These are phyloP conservation scores for Pangasius sanitwongsei DNA, from an alignment of 2,797 vertebrate genomes.

Conservation along the genomic window DNA sequence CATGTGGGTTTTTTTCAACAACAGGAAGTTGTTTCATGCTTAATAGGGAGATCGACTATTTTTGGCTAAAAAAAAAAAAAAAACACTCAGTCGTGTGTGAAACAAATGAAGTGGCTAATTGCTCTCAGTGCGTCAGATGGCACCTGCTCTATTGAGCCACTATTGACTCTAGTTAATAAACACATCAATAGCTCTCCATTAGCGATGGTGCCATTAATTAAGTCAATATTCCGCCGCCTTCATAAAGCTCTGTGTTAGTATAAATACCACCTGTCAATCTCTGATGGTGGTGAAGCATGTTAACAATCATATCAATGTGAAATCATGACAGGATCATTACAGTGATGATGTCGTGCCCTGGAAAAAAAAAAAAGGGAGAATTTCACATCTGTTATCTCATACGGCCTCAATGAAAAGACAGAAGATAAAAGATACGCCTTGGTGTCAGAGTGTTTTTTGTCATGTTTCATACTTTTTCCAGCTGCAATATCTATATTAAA, in stretches of 20 bases:
- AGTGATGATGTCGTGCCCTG: neutral
- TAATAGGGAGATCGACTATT: constrained; percentile 13
- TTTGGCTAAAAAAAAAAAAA: constrained; percentile 6
- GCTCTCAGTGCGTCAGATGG: constrained; percentile 38
- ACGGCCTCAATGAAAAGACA: too few species aligned
- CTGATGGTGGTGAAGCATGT: neutral
- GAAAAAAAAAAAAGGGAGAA: too few species aligned
- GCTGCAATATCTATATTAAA: neutral
- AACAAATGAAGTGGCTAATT: constrained; percentile 43
- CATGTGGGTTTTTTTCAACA: neutral
- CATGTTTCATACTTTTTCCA: neutral
- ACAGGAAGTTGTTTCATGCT: constrained; percentile 10
- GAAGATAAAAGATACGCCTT: neutral
- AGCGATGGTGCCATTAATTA: constrained; percentile 41
- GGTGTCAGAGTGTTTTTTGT: neutral
- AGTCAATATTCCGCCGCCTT: constrained; percentile 25
- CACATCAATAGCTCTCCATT: constrained; percentile 49
- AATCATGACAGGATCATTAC: neutral
- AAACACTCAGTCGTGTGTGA: neutral
- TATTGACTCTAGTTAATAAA: constrained; percentile 41
- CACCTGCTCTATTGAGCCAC: constrained; percentile 40
- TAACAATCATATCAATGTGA: constrained; percentile 4
- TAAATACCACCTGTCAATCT: constrained; percentile 39
- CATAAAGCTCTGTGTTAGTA: constrained; percentile 12
- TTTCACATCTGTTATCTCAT: neutral